Conservation (phyloP, 2,113 vertebrate genomes). For the Rhinoptilus africanus region DNA sequence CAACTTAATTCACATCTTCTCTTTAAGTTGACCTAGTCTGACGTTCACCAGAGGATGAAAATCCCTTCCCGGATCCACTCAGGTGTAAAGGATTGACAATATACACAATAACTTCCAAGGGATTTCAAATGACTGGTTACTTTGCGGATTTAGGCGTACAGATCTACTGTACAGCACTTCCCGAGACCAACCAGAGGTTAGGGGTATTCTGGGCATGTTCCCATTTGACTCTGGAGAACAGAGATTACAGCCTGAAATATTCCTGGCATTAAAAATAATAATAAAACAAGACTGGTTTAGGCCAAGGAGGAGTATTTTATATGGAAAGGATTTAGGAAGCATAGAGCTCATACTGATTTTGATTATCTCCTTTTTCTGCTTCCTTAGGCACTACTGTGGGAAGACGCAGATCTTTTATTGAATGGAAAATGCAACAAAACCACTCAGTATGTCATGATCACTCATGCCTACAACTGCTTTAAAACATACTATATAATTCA, state of each 20-base stretch:
- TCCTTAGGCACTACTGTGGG: neutral
- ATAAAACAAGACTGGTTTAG: neutral
- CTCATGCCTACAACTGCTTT: neutral
- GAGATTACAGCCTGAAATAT: neutral
- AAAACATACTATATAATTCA: neutral
- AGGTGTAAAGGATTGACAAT: slow-evolving; percentile 42
- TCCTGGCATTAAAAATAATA: neutral
- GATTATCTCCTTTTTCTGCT: neutral
- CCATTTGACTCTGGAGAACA: neutral
- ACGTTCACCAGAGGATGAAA: slow-evolving; percentile 38
- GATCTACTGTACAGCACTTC: neutral
- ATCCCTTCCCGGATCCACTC: neutral
- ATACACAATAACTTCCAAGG: neutral
- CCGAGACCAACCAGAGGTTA: neutral
- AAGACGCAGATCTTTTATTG: neutral
- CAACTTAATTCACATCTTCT: slow-evolving; percentile 29
- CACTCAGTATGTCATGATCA: neutral
- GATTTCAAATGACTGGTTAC: slow-evolving; percentile 16
- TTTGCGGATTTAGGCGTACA: neutral
- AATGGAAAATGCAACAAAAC: neutral
- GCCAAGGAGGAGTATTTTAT: neutral
- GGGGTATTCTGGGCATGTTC: neutral
- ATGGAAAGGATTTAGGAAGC: neutral
- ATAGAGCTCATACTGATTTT: neutral
- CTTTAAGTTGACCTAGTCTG: slow-evolving; percentile 16